Evolutionary conservation across 2,113 vertebrate species (phyloP).

Genomic region (Spermophilus dauricus): DNA sequence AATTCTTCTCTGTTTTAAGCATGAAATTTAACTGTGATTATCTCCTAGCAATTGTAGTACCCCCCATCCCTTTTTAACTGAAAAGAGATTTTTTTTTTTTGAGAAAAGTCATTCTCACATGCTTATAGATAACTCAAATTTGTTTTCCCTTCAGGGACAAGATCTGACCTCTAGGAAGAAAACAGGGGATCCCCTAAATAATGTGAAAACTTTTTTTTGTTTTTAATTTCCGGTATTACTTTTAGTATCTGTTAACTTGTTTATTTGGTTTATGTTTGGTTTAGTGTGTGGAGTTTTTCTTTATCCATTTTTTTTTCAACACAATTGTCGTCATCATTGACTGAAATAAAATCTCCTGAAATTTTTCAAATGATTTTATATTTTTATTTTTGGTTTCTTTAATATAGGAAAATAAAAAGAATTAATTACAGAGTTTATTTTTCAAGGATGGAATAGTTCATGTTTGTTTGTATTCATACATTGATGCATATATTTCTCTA

Average conservation of each 20-base stretch:
- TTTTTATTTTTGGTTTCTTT: conserved; percentile 44
- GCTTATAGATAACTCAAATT: not conserved
- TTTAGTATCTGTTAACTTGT: not conserved
- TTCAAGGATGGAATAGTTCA: not conserved
- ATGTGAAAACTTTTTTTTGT: not conserved
- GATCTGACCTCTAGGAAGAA: not conserved
- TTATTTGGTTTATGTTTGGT: not conserved
- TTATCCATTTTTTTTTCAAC: not conserved
- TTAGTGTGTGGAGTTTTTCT: not conserved
- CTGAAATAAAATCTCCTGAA: not conserved
- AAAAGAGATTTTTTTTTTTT: not conserved
- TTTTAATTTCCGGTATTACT: not conserved
- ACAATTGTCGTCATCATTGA: not conserved
- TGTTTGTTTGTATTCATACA: not conserved
- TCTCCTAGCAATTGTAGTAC: not conserved
- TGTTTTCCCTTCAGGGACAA: not conserved
- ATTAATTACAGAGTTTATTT: conserved; percentile 1
- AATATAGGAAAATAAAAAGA: not conserved
- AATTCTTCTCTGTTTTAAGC: not conserved
- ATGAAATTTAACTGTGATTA: not conserved
- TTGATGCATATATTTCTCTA: not conserved
- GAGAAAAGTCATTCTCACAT: not conserved
- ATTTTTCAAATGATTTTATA: not conserved
- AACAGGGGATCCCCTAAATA: not conserved
- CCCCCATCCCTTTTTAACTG: not conserved